Evolutionary conservation across 2,888 invertebrate genomes (phyloP).

Genomic region (Aethes cnicana): DNA sequence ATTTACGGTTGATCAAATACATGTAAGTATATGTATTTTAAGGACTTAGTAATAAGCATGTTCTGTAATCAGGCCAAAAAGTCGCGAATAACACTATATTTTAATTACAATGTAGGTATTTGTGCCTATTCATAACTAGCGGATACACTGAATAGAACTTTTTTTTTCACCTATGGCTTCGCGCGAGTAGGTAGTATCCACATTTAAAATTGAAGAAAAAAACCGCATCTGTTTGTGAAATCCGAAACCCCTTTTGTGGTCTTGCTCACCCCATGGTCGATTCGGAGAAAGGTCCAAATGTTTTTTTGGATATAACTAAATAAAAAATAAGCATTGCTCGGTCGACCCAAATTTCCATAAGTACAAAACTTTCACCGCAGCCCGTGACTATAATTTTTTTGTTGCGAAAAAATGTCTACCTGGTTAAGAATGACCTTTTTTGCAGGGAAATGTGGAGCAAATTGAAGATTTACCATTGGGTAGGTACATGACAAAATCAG

Average conservation of each 20-base stretch:
- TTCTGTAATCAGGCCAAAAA: too few species aligned
- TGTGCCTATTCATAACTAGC: too few species aligned
- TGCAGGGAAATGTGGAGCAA: slow-evolving; percentile 56
- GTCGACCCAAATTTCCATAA: slow-evolving; percentile 57
- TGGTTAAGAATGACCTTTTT: slow-evolving; percentile 47
- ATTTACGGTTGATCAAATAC: too few species aligned
- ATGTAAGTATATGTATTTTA: too few species aligned
- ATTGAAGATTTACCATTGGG: slow-evolving; percentile 22
- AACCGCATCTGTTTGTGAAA: slow-evolving; percentile 69
- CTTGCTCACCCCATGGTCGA: slow-evolving; percentile 39
- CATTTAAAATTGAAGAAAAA: slow-evolving; percentile 36
- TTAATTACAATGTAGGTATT: too few species aligned
- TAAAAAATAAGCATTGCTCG: slow-evolving; percentile 55
- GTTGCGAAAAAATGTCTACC: slow-evolving; percentile 47
- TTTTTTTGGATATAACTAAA: slow-evolving; percentile 52
- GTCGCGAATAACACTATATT: too few species aligned
- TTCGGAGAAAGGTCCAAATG: slow-evolving; percentile 60
- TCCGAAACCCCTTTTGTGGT: slow-evolving; percentile 76
- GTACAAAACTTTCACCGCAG: slow-evolving; percentile 72
- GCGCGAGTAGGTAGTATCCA: too few species aligned
- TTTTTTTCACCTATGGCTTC: too few species aligned
- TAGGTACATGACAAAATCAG: background rate
- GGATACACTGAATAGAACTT: too few species aligned
- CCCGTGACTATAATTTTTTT: slow-evolving; percentile 39
- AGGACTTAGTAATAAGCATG: too few species aligned